These are phyloP conservation scores for Cyclina sinensis DNA, from an alignment of 1,140 invertebrate species.

Conservation along the genomic window DNA sequence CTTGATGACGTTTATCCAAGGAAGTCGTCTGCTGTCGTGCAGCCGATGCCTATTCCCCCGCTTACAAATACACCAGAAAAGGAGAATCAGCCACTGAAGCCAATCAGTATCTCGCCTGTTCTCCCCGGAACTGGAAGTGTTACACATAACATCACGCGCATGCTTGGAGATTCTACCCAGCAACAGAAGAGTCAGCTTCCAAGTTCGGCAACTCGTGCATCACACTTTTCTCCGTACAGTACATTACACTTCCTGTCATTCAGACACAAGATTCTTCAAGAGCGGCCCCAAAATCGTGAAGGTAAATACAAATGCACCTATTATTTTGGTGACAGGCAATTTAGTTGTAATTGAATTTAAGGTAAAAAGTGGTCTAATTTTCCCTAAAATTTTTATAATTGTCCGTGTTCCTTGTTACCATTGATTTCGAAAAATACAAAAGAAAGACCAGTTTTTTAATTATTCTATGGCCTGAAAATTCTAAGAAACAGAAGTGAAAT, in stretches of 20 bases:
- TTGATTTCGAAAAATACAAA: no score
- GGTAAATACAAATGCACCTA: constrained; percentile 6
- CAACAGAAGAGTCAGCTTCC: not conserved
- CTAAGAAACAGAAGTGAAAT: no score
- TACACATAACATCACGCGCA: constrained; percentile 55
- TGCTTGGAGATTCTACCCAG: constrained; percentile 24
- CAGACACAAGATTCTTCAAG: constrained; percentile 45
- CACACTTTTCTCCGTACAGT: constrained; percentile 30
- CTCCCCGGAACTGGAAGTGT: constrained; percentile 55
- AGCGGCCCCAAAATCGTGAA: not conserved
- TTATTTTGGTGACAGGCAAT: no score
- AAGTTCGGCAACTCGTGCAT: constrained; percentile 4
- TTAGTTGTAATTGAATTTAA: no score
- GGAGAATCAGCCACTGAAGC: constrained; percentile 48
- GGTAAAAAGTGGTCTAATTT: no score
- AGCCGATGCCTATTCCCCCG: constrained; percentile 36
- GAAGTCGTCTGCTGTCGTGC: constrained; percentile 58
- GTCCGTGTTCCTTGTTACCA: no score
- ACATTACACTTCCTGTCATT: constrained; percentile 51
- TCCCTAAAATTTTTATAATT: no score
- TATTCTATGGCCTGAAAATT: no score
- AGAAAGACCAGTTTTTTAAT: no score
- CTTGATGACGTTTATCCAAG: constrained; percentile 39
- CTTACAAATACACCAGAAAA: constrained; percentile 40
- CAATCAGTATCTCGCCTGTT: constrained; percentile 28